These are phyloP conservation scores for Prietella phreatophila DNA, from an alignment of 2,113 vertebrate species.

Conservation along the genomic window DNA sequence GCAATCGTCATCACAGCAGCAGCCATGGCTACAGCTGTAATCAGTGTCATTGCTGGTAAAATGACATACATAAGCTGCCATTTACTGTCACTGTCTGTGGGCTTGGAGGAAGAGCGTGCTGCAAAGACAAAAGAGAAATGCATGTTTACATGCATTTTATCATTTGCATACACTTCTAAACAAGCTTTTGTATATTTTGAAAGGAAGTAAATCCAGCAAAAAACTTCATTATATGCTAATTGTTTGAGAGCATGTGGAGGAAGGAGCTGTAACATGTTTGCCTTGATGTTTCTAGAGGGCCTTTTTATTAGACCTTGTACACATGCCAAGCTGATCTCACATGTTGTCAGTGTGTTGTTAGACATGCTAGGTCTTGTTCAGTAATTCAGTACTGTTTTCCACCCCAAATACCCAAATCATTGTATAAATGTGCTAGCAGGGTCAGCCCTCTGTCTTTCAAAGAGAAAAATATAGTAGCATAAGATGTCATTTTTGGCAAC, in stretches of 20 bases:
- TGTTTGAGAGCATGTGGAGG: background rate
- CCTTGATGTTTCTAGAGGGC: background rate
- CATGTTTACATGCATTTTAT: background rate
- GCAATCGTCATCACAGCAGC: conserved; percentile 53
- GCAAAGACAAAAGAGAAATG: background rate
- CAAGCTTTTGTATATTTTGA: background rate
- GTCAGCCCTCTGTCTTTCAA: background rate
- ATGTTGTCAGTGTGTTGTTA: background rate
- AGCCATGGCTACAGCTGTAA: conserved; percentile 46
- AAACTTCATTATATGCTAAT: background rate
- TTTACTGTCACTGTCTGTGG: background rate
- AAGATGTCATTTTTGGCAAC: background rate
- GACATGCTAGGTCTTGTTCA: background rate
- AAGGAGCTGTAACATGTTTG: conserved; percentile 8
- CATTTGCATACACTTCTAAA: background rate
- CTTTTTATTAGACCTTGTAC: conserved; percentile 6
- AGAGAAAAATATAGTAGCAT: background rate
- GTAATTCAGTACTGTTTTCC: background rate
- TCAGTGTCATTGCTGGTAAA: conserved; percentile 38
- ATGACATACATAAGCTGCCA: conserved; percentile 49
- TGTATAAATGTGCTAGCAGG: background rate
- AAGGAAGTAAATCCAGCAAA: background rate
- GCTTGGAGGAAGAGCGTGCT: background rate
- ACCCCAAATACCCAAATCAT: background rate
- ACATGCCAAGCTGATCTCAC: background rate